phyloP scores from a whole-genome alignment of 2,888 invertebrate species.

The Smittia aterrima region DNA sequence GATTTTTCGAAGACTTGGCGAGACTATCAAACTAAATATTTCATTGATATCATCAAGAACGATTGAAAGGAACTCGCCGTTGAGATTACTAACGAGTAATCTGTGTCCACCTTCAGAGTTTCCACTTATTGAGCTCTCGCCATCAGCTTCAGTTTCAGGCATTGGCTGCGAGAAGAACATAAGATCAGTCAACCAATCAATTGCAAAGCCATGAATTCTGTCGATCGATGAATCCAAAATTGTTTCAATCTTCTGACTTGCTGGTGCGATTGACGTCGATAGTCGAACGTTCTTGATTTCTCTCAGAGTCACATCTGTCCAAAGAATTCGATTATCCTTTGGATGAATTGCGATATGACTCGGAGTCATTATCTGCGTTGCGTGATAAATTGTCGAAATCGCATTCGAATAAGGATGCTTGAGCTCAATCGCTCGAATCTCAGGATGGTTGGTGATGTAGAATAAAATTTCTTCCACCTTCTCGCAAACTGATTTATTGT shows the following conservation, averaged over 20 bases:
- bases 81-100: constrained; percentile 69
- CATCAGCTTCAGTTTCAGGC: neutral
- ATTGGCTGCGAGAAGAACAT: constrained; percentile 56
- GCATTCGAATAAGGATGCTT: constrained; percentile 72
- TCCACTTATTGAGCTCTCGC: neutral
- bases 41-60: constrained; percentile 51
- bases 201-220: constrained; percentile 63
- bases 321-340: constrained; percentile 66
- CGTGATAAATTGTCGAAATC: constrained; percentile 73
- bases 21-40: constrained; percentile 67
- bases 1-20: constrained; percentile 57
- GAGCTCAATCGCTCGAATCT: constrained; percentile 81
- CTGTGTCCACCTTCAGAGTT: constrained; percentile 47
- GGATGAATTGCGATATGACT: constrained; percentile 69
- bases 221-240: constrained; percentile 68
- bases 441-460: constrained; percentile 66
- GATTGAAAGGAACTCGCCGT: constrained; percentile 67
- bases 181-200: constrained; percentile 78
- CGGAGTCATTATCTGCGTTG: constrained; percentile 55
- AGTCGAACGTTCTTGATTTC: constrained; percentile 71
- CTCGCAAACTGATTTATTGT: constrained; percentile 59
- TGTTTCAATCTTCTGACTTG: constrained; percentile 56
- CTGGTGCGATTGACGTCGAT: constrained; percentile 60
- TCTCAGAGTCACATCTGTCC: constrained; percentile 73
- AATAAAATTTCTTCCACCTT: constrained; percentile 78